phyloP scores from a whole-genome alignment of 2,888 invertebrate genomes.

The Chrysomela aeneicollis region DNA sequence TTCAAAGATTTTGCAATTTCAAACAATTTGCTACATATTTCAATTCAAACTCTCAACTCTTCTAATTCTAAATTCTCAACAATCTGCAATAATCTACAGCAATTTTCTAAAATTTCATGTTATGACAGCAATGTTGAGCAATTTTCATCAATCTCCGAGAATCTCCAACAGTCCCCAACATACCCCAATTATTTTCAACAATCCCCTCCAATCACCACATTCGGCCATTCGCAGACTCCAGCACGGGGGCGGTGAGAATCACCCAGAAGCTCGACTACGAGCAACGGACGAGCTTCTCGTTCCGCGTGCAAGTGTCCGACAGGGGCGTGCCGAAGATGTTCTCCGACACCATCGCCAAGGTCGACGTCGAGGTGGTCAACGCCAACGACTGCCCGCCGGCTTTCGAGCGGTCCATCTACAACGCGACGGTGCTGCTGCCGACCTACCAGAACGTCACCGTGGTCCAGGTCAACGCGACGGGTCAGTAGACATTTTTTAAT shows the following conservation, averaged over 20 bases:
- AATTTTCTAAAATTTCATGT: too few relatives aligned
- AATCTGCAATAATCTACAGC: too few relatives aligned
- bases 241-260: constrained; percentile 86
- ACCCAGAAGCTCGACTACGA: constrained; percentile 83
- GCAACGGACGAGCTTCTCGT: constrained; percentile 71
- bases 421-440: constrained; percentile 80
- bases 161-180: too few relatives aligned
- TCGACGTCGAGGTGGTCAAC: constrained; percentile 80
- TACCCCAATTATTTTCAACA: too few relatives aligned
- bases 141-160: too few relatives aligned
- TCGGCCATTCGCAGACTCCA: constrained; percentile 68
- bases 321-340: constrained; percentile 83
- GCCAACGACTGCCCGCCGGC: constrained; percentile 91
- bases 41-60: too few relatives aligned
- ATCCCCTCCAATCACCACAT: too few relatives aligned
- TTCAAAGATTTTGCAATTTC: too few relatives aligned
- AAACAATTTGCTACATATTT: too few relatives aligned
- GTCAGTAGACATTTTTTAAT: constrained; percentile 14
- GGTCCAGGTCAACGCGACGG: constrained; percentile 69
- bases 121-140: too few relatives aligned
- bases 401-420: constrained; percentile 75
- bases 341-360: constrained; percentile 80
- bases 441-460: constrained; percentile 83
- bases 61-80: too few relatives aligned
- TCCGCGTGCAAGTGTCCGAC: constrained; percentile 85